Base-by-base conservation (phyloP, 2,888 invertebrate species). In the Dyspetes luteomarginatus region DNA sequence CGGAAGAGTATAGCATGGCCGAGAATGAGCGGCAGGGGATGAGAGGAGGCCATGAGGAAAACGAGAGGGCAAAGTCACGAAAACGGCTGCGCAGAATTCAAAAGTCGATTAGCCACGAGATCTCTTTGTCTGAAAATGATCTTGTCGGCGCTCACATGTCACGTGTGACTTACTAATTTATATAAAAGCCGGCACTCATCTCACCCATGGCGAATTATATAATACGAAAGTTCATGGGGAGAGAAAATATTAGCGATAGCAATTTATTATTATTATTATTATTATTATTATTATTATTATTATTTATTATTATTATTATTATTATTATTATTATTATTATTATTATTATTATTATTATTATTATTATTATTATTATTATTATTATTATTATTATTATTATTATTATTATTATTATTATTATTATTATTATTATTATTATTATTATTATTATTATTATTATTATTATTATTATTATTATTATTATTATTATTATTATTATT, bases 91-190 rank as follows among this genome's bases (percentile, higher is more conserved):
- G 50, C 56, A 58, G 69, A 81, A 81, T 81, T 81, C 78, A 64
- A 71, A 78, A 74, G 78, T 81, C 78, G 78, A 81, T 81, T 81
- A 81, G 81, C 73, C 2, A 36, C 43, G 77, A 62, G 69, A 74
- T 73, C 58, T 78, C 74, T 73, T 74, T 64, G 64, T 62, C 50
- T 36, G 15, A 36, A 56, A 55, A 48, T 56, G 24, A 48, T 17
- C 52, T 28, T 22, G 19, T 55, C 50, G 50, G 22, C 26, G 12
- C 69, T 56, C 45, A 19, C 43, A 19, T 56, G n/a, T n/a, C 58
- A 74, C 65, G 55, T 30, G 26, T 48, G 17, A 5, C 17, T 5
- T 19, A 28, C 30, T 65, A 65, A 65, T n/a, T n/a, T n/a, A n/a
- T 74, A 65, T 48, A 19, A 17, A 45, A 65, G 48, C 22, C 30